Conservation (phyloP, 2,113 vertebrate genomes). For the Globicephala melas region DNA sequence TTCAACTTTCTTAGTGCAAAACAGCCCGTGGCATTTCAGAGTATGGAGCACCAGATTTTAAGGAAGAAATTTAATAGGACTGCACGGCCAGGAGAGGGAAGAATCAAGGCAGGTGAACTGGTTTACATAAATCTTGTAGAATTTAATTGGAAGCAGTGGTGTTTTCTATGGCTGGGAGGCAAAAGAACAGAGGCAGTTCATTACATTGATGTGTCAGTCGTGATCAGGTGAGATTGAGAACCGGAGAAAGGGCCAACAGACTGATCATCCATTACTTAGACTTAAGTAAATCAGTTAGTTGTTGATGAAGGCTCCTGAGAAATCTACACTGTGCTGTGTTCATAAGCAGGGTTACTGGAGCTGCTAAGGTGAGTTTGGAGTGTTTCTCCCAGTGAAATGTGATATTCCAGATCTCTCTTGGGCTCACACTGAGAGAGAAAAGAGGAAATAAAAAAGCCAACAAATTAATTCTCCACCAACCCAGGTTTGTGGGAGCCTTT, state of each 20-base stretch:
- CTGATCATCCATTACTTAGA: conserved; percentile 76
- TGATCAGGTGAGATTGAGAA: conserved; percentile 71
- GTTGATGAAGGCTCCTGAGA: conserved; percentile 73
- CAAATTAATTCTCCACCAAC: not conserved
- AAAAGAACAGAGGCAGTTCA: conserved; percentile 71
- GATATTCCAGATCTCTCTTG: not conserved
- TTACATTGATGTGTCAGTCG: conserved; percentile 72
- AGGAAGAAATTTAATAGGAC: conserved; percentile 73
- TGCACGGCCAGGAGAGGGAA: conserved; percentile 64
- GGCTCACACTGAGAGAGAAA: not conserved
- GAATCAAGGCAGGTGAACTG: conserved; percentile 76
- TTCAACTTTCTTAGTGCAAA: not conserved
- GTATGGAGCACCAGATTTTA: conserved; percentile 46
- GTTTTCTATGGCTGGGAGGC: conserved; percentile 66
- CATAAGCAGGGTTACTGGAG: not conserved
- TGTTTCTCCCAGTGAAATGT: conserved; percentile 30
- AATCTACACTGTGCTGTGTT: conserved; percentile 29
- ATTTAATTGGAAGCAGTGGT: conserved; percentile 80
- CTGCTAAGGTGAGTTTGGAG: not conserved
- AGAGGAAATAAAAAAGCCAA: not conserved
- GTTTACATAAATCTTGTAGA: conserved; percentile 83
- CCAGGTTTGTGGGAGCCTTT: not conserved
- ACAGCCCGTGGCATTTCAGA: not conserved
- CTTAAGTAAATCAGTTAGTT: conserved; percentile 81
- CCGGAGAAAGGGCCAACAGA: conserved; percentile 43